Evolutionary conservation across 2,113 vertebrate genomes (phyloP), one percentile per base, ranked within the genome.

Genomic region (Okapia johnstoni): DNA sequence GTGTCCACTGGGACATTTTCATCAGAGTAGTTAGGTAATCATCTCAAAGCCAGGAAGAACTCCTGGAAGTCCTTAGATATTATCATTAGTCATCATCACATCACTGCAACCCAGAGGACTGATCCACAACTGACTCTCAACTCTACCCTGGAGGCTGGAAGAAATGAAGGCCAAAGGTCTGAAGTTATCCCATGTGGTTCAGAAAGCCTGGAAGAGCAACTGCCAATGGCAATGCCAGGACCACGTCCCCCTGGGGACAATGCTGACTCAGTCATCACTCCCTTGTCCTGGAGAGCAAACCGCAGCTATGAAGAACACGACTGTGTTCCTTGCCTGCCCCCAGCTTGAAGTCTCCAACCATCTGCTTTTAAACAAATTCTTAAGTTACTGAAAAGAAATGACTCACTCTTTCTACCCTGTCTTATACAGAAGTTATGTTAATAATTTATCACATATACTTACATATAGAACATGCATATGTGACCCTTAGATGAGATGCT

Each of bases 321-420:
- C 57, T 2, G 7, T 36, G 8, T 15, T 52, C 58, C 54, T 58
- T 40, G 52, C 85, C 46, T 52, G 23, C 6, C 52, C 33, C 28
- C 33, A 7, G n/a, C 61, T 23, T 15, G 3, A 70, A 55, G n/a
- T 70, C 81, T 91, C 43, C 28, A 57, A 36, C 83, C 28, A 85
- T 36, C 17, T 25, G 30, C 66, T 87, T 85, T 84, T 58, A 90
- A 93, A 61, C 48, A 87, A 85, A 79, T 93, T 89, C 73, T 94
- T 85, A 96, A 87, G 26, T 70, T 52, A 40, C 55, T n/a, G 57
- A 50, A 88, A 87, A 97, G 80, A 84, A 90, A 48, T 52, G 85
- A 92, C 86, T 96, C 93, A 66, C 85, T 48, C 66, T 57, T 30
- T 85, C 87, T 93, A 46, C 50, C 76, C 30, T 43, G 21, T 28